These are phyloP conservation scores for Siniperca knerii DNA, from an alignment of 2,113 vertebrate genomes.

Conservation along the genomic window DNA sequence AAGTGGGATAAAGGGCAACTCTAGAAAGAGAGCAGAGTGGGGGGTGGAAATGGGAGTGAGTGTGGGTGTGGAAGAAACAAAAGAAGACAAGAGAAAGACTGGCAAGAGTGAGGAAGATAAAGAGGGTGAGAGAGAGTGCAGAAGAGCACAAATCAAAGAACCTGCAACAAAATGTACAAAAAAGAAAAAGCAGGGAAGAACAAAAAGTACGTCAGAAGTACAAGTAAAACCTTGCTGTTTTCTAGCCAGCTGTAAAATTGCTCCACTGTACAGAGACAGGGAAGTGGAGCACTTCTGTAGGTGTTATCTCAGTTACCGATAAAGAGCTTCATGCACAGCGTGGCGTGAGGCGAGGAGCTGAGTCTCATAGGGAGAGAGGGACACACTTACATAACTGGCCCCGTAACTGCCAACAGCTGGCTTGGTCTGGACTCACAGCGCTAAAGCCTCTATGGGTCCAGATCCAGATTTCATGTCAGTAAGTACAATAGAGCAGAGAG, in stretches of 20 bases:
- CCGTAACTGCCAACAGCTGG: constrained; percentile 65
- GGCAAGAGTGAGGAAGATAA: constrained; percentile 50
- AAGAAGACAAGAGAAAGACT: constrained; percentile 37
- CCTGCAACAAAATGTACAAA: constrained; percentile 32
- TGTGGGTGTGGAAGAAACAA: constrained; percentile 57
- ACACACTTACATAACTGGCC: constrained; percentile 68
- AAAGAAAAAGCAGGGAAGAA: constrained; percentile 15
- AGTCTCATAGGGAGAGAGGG: constrained; percentile 49
- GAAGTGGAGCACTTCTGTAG: constrained; percentile 64
- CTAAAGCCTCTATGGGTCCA: constrained; percentile 47
- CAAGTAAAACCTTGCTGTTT: constrained; percentile 57
- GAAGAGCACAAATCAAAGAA: constrained; percentile 41
- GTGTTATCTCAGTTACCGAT: constrained; percentile 72
- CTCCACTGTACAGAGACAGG: constrained; percentile 31
- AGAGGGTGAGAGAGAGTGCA: constrained; percentile 22
- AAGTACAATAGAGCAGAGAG: constrained; percentile 37
- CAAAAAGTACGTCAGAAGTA: constrained; percentile 34
- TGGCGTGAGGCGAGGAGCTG: constrained; percentile 45
- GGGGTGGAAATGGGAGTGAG: constrained; percentile 22
- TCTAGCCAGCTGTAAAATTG: constrained; percentile 40
- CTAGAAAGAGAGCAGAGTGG: constrained; percentile 6
- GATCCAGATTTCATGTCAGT: constrained; percentile 66
- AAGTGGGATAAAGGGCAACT: constrained; percentile 51
- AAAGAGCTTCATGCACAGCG: constrained; percentile 60
- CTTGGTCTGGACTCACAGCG: constrained; percentile 40